phyloP scores from a whole-genome alignment of 2,888 invertebrate species.

The Scrobipalpa costella region DNA sequence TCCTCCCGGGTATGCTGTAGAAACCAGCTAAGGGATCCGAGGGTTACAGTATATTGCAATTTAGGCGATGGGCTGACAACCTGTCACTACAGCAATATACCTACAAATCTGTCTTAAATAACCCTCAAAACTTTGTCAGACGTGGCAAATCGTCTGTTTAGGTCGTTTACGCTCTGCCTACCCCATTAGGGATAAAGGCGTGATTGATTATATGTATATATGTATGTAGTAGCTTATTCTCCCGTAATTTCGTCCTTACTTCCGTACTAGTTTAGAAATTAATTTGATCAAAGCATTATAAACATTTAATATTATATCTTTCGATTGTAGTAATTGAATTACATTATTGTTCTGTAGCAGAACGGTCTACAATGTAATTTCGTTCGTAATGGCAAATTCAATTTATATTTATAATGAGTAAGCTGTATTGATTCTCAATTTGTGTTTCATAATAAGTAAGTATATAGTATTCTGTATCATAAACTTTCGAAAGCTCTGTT shows the following conservation, averaged over 20 bases:
- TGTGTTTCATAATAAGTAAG: not conserved
- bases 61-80: too few species aligned
- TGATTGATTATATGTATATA: too few species aligned
- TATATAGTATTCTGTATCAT: not conserved
- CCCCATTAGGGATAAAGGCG: too few species aligned
- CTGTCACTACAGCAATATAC: too few species aligned
- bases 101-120: too few species aligned
- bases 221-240: not conserved
- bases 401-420: not conserved
- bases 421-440: not conserved
- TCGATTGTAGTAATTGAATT: conserved; percentile 18
- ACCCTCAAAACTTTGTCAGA: too few species aligned
- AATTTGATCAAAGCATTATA: not conserved
- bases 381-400: conserved; percentile 3
- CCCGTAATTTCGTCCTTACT: not conserved
- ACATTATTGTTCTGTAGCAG: conserved; percentile 6
- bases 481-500: not conserved
- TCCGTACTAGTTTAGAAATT: not conserved
- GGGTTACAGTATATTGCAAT: too few species aligned
- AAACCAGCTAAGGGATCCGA: too few species aligned
- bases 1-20: too few species aligned
- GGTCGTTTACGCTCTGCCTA: too few species aligned
- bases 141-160: too few species aligned
- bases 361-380: conserved; percentile 1
- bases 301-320: conserved; percentile 22